A percentile compares a stretch with the other conserved stretches of the same genome.
phyloP scores from a whole-genome alignment of 2,888 invertebrate species.

The Hemicrepidius hirtus region DNA sequence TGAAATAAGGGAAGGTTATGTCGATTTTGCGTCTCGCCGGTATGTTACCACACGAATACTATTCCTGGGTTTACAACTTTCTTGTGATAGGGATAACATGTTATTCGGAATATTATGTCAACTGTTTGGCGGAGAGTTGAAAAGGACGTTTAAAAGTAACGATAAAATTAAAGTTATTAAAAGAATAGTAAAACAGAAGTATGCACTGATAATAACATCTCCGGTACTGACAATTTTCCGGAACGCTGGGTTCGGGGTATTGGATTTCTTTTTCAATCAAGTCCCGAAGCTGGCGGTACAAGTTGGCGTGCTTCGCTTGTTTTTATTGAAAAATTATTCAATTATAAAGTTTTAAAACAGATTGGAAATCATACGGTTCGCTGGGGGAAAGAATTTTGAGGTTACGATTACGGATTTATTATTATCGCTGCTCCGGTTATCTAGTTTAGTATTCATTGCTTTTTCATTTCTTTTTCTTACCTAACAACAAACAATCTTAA shows the following conservation, averaged over 20 bases:
- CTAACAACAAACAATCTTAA: not conserved
- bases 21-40: no score
- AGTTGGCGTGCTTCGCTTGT: conserved; percentile 67
- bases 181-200: conserved; percentile 62
- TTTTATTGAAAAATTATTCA: conserved; percentile 73
- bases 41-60: no score
- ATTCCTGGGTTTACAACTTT: no score
- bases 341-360: conserved; percentile 72
- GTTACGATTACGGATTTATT: conserved; percentile 59
- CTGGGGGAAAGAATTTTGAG: conserved; percentile 63
- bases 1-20: no score
- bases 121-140: no score
- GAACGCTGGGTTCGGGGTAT: conserved; percentile 60
- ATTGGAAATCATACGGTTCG: conserved; percentile 71
- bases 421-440: conserved; percentile 46
- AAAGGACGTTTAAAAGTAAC: no score
- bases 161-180: conserved; percentile 59
- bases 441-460: conserved; percentile 52
- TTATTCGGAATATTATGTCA: no score
- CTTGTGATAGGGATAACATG: no score
- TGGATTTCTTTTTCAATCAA: conserved; percentile 69
- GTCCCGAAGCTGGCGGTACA: conserved; percentile 56
- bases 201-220: conserved; percentile 65
- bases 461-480: conserved; percentile 40
- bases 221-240: conserved; percentile 67